phyloP scores from a whole-genome alignment of 2,888 invertebrate genomes.

The Apocheima hispidaria region DNA sequence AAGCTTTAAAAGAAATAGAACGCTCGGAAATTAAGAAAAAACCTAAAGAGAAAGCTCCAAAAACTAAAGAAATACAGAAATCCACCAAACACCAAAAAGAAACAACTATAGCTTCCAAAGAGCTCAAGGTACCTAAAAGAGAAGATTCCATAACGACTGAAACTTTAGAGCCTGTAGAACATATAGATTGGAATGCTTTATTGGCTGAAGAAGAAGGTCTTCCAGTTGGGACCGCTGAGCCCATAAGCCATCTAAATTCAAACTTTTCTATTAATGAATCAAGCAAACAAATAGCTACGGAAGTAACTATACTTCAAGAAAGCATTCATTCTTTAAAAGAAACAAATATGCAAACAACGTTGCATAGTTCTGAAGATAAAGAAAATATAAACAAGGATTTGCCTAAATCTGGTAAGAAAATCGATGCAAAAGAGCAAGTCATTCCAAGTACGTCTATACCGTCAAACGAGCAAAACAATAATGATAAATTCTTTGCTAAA shows the following conservation, averaged over 20 bases:
- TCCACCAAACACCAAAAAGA: slow-evolving; percentile 8
- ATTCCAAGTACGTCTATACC: slow-evolving; percentile 43
- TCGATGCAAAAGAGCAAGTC: slow-evolving; percentile 33
- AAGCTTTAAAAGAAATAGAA: slow-evolving; percentile 65
- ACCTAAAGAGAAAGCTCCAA: slow-evolving; percentile 50
- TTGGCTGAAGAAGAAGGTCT: slow-evolving; percentile 74
- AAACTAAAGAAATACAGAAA: slow-evolving; percentile 39
- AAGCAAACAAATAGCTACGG: slow-evolving; percentile 67
- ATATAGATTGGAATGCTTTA: slow-evolving; percentile 78
- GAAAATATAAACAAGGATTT: slow-evolving; percentile 16
- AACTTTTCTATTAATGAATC: slow-evolving; percentile 41
- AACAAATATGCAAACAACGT: slow-evolving; percentile 37
- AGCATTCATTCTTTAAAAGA: slow-evolving; percentile 48
- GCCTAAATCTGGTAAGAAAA: slow-evolving; percentile 21
- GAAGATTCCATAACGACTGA: slow-evolving; percentile 37
- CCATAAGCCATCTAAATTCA: slow-evolving; percentile 51
- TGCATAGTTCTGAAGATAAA: slow-evolving; percentile 21
- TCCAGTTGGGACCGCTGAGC: slow-evolving; percentile 56
- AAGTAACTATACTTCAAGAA: slow-evolving; percentile 75
- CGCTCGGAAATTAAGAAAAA: slow-evolving; percentile 58
- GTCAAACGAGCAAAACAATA: slow-evolving; percentile 75
- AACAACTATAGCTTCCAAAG: slow-evolving; percentile 4
- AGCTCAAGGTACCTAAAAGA: slow-evolving; percentile 26
- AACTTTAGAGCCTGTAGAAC: slow-evolving; percentile 63
- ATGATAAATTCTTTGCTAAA: slow-evolving; percentile 68